Evolutionary conservation across 2,113 vertebrate species (phyloP).

Genomic region (Ammodytes dubius): DNA sequence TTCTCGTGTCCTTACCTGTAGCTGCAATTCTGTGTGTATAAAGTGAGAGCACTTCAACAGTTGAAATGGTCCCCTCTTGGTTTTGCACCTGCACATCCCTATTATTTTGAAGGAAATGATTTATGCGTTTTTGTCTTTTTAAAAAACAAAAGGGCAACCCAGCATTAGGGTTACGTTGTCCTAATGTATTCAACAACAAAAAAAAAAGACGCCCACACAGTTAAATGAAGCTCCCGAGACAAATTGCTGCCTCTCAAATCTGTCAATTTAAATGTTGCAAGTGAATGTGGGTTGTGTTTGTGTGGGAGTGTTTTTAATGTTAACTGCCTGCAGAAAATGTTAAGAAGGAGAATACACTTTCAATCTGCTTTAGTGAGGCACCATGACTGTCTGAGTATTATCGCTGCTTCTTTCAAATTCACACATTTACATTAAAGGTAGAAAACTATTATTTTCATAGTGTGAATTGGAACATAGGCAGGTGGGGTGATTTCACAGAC

Average conservation of each 20-base stretch:
- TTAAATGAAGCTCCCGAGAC: conserved; percentile 38
- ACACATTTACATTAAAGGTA: conserved; percentile 1
- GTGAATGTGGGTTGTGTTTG: conserved; percentile 11
- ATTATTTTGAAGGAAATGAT: background rate
- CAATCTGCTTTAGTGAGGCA: background rate
- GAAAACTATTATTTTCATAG: background rate
- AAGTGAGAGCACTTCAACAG: background rate
- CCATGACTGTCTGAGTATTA: background rate
- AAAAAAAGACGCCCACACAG: conserved; percentile 20
- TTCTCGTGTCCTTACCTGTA: background rate
- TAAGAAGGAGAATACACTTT: background rate
- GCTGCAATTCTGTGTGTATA: background rate
- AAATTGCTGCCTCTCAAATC: conserved; percentile 32
- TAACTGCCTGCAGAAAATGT: conserved; percentile 15
- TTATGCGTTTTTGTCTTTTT: background rate
- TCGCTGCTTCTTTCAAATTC: background rate
- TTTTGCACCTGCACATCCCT: background rate
- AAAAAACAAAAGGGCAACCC: conserved; percentile 30
- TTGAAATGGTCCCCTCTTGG: background rate
- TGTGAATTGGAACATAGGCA: conserved; percentile 1
- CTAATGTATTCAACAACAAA: conserved; percentile 16
- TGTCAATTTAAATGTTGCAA: conserved; percentile 31
- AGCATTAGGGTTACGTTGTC: conserved; percentile 1
- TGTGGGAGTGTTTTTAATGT: conserved; percentile 55
- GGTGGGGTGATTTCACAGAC: background rate